These are phyloP conservation scores for Cyclophora punctaria DNA, from an alignment of 2,888 invertebrate genomes.

Conservation along the genomic window DNA sequence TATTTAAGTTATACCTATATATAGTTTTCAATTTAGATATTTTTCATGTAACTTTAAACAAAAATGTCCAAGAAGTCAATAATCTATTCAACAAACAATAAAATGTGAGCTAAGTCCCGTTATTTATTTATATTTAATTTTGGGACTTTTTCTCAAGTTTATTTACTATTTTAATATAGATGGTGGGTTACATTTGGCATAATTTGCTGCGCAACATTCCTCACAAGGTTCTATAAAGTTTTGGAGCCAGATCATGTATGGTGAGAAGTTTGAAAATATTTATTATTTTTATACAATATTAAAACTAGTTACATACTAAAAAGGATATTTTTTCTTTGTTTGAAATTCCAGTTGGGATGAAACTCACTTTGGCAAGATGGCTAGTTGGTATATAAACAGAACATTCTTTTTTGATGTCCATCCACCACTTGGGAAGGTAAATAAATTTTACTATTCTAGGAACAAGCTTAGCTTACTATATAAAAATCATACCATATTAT, in stretches of 20 bases:
- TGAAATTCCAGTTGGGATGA: slow-evolving; percentile 90
- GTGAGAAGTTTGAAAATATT: slow-evolving; percentile 67
- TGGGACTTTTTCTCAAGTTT: neutral
- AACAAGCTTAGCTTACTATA: neutral
- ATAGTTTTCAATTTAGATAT: no score
- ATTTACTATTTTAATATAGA: slow-evolving; percentile 24
- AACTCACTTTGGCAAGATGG: slow-evolving; percentile 99
- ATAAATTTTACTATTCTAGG: neutral
- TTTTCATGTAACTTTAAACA: no score
- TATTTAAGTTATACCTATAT: no score
- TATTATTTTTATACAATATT: neutral
- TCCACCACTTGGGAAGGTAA: slow-evolving; percentile 96
- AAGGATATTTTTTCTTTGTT: neutral
- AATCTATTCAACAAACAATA: no score
- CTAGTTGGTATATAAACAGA: slow-evolving; percentile 97
- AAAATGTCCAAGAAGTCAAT: no score
- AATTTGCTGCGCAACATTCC: slow-evolving; percentile 79
- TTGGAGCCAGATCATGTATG: slow-evolving; percentile 95
- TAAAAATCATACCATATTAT: no score
- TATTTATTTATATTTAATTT: no score
- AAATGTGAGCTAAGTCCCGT: no score
- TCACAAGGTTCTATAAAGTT: slow-evolving; percentile 91
- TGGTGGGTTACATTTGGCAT: slow-evolving; percentile 80
- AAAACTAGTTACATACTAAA: neutral
- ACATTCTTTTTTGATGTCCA: slow-evolving; percentile 99